Evolutionary conservation across 2,113 vertebrate species (phyloP).

Genomic region (Lepus europaeus): DNA sequence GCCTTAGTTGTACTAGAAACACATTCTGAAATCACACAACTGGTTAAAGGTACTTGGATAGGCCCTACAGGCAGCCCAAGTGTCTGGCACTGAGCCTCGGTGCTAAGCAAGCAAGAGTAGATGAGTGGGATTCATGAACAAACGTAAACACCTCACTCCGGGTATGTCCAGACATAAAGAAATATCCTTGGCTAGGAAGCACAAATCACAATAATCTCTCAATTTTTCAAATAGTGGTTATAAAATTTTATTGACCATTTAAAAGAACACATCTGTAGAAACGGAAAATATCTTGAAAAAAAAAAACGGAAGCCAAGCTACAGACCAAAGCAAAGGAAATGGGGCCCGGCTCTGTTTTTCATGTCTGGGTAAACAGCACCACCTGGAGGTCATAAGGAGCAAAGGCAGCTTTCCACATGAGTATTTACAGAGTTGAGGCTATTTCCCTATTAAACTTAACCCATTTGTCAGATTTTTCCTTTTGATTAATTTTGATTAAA

Average conservation of each 20-base stretch:
- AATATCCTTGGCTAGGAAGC: slow-evolving; percentile 66
- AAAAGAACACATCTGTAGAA: slow-evolving; percentile 79
- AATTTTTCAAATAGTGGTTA: slow-evolving; percentile 82
- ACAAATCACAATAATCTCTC: slow-evolving; percentile 76
- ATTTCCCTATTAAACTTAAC: background rate
- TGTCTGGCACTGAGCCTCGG: background rate
- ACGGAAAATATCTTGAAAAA: slow-evolving; percentile 67
- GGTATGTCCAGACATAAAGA: slow-evolving; percentile 53
- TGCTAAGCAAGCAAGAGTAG: slow-evolving; percentile 19
- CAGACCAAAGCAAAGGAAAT: slow-evolving; percentile 55
- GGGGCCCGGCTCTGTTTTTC: background rate
- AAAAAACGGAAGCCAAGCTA: slow-evolving; percentile 44
- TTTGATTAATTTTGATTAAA: slow-evolving; percentile 52
- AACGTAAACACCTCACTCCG: background rate
- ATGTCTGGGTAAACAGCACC: slow-evolving; percentile 82
- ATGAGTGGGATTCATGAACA: background rate
- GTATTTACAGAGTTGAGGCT: background rate
- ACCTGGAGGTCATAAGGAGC: slow-evolving; percentile 74
- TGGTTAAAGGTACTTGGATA: slow-evolving; percentile 12
- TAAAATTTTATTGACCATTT: slow-evolving; percentile 85
- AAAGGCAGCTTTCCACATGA: slow-evolving; percentile 35
- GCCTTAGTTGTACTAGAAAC: slow-evolving; percentile 15
- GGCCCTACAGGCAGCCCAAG: background rate
- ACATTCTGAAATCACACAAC: background rate
- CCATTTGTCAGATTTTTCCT: background rate